Conservation (phyloP, 2,888 invertebrate species). For the Hemaris fuciformis region DNA sequence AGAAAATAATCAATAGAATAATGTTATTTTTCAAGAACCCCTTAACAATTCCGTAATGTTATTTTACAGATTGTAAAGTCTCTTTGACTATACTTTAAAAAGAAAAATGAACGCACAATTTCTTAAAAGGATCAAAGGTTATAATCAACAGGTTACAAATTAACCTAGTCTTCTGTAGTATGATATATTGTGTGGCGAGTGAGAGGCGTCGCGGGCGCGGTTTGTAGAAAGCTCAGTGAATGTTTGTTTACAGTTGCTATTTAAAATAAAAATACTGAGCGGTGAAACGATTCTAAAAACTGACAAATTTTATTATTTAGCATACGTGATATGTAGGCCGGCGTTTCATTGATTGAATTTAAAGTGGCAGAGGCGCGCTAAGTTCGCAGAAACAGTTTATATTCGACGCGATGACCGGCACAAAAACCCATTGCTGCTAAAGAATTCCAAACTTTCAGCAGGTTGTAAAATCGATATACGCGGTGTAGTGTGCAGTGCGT, state of each 20-base stretch:
- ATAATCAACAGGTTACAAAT: background rate
- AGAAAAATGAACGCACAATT: too few species aligned
- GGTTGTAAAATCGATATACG: background rate
- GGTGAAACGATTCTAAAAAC: slow-evolving; percentile 44
- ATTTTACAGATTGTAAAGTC: too few species aligned
- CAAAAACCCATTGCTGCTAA: slow-evolving; percentile 17
- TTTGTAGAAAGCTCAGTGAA: slow-evolving; percentile 56
- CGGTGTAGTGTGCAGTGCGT: background rate
- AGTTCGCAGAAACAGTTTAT: slow-evolving; percentile 16
- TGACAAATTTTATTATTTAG: slow-evolving; percentile 40
- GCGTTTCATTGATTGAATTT: slow-evolving; percentile 17
- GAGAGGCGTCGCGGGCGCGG: slow-evolving; percentile 41
- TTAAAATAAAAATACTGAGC: slow-evolving; percentile 45
- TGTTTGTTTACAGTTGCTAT: slow-evolving; percentile 53
- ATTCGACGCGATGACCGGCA: slow-evolving; percentile 14
- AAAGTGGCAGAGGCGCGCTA: slow-evolving; percentile 9
- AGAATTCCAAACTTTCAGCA: slow-evolving; percentile 16
- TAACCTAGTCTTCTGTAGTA: background rate
- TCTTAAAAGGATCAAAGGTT: background rate
- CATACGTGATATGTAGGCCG: slow-evolving; percentile 30
- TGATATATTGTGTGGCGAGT: slow-evolving; percentile 27
- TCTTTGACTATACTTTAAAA: too few species aligned
- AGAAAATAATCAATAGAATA: too few species aligned
- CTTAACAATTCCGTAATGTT: too few species aligned
- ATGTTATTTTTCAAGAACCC: too few species aligned